These are phyloP conservation scores for Eulacestoma nigropectus DNA, from an alignment of 2,113 vertebrate species.

Conservation along the genomic window DNA sequence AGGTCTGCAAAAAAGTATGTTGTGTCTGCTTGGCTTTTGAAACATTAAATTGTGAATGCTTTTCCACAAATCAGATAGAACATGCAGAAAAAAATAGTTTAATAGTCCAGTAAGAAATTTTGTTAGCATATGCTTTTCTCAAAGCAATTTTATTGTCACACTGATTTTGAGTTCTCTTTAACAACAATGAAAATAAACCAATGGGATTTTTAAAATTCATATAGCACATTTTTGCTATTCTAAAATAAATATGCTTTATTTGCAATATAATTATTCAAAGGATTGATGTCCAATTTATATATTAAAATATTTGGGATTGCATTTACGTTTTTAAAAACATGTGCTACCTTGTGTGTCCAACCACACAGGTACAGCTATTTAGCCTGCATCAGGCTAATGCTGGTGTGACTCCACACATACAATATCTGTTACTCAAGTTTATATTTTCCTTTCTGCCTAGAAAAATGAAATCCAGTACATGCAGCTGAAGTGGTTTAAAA, in stretches of 20 bases:
- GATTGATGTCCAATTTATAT: background rate
- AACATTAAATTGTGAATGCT: background rate
- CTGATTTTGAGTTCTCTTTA: background rate
- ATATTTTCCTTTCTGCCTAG: background rate
- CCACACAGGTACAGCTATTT: background rate
- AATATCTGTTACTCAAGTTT: background rate
- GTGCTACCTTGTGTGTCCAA: background rate
- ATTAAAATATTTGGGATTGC: background rate
- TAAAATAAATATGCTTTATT: background rate
- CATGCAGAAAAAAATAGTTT: background rate
- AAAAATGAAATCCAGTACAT: background rate
- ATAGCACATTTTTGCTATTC: background rate
- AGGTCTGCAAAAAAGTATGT: background rate
- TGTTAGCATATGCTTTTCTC: background rate
- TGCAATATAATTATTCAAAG: background rate
- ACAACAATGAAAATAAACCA: background rate
- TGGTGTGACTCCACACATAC: background rate
- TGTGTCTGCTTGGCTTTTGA: background rate
- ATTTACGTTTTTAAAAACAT: background rate
- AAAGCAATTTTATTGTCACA: background rate
- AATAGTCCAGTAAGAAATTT: background rate
- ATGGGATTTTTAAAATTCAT: background rate
- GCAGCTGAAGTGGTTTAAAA: background rate
- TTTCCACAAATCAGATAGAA: background rate
- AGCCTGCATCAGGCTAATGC: background rate